Evolutionary conservation across 2,888 invertebrate genomes (phyloP).

Genomic region (Zelleria hepariella): DNA sequence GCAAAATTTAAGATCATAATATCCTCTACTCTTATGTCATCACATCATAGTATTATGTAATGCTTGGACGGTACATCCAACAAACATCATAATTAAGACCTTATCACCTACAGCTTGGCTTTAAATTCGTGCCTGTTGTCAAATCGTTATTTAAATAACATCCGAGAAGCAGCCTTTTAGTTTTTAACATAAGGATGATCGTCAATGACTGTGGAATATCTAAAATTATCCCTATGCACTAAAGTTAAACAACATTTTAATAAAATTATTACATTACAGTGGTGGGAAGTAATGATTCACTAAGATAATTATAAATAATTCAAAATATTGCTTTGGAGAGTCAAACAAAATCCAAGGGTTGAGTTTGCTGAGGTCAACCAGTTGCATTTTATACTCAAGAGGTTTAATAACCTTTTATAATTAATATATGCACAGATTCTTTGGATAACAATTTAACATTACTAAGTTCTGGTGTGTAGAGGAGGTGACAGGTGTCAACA

Average conservation of each 20-base stretch:
- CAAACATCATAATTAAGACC: constrained; percentile 55
- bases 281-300: constrained; percentile 60
- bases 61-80: constrained; percentile 70
- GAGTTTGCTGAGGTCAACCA: constrained; percentile 25
- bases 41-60: constrained; percentile 64
- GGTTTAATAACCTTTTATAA: constrained; percentile 56
- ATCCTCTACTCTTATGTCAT: constrained; percentile 56
- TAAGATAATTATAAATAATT: constrained; percentile 51
- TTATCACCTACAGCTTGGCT: constrained; percentile 69
- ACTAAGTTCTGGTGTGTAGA: no score
- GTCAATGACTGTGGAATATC: constrained; percentile 69
- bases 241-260: constrained; percentile 65
- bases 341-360: constrained; percentile 37
- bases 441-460: constrained; percentile 66
- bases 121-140: constrained; percentile 69
- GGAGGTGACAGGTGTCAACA: no score
- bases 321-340: constrained; percentile 60
- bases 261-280: constrained; percentile 53
- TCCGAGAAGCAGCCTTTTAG: constrained; percentile 70
- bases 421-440: constrained; percentile 57
- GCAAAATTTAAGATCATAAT: constrained; percentile 52
- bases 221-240: constrained; percentile 55
- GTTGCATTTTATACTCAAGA: constrained; percentile 42
- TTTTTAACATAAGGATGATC: constrained; percentile 53
- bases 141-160: constrained; percentile 58